These are phyloP conservation scores for Caenorhabditis sp. DNA, from an alignment of 2,888 invertebrate genomes.

Conservation along the genomic window DNA sequence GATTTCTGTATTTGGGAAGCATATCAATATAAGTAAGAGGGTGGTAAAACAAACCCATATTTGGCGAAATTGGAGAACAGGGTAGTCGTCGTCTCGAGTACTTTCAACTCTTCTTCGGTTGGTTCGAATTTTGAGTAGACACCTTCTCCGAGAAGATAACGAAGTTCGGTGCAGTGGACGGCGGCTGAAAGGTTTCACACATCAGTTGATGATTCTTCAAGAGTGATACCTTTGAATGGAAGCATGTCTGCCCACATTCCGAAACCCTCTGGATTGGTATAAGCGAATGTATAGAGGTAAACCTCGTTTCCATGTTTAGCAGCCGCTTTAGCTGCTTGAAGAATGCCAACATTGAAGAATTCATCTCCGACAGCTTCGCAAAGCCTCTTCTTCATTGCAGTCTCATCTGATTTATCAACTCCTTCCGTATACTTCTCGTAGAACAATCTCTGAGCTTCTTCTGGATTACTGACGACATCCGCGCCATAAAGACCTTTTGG, in stretches of 20 bases:
- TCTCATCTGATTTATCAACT: slow-evolving; percentile 35
- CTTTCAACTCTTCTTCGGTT: slow-evolving; percentile 66
- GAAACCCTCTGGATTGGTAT: slow-evolving; percentile 66
- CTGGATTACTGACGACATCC: slow-evolving; percentile 40
- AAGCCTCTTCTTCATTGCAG: slow-evolving; percentile 32
- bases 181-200: slow-evolving; percentile 55
- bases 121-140: slow-evolving; percentile 72
- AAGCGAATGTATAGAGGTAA: slow-evolving; percentile 70
- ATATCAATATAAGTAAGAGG: background rate
- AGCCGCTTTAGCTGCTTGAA: slow-evolving; percentile 58
- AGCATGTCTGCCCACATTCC: slow-evolving; percentile 66
- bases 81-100: slow-evolving; percentile 69
- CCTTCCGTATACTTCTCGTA: slow-evolving; percentile 35
- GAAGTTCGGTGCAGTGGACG: slow-evolving; percentile 73
- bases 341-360: slow-evolving; percentile 61
- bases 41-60: slow-evolving; percentile 63
- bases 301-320: slow-evolving; percentile 66
- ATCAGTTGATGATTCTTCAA: background rate
- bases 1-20: slow-evolving; percentile 34
- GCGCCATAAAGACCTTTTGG: slow-evolving; percentile 13
- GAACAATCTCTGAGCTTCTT: slow-evolving; percentile 30
- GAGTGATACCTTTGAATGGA: slow-evolving; percentile 66
- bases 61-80: slow-evolving; percentile 75
- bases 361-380: slow-evolving; percentile 61
- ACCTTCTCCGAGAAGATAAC: slow-evolving; percentile 75